A percentile compares a stretch with the other conserved stretches of the same genome.
Conservation (phyloP, 2,888 invertebrate genomes). For the Athetis lepigone region DNA sequence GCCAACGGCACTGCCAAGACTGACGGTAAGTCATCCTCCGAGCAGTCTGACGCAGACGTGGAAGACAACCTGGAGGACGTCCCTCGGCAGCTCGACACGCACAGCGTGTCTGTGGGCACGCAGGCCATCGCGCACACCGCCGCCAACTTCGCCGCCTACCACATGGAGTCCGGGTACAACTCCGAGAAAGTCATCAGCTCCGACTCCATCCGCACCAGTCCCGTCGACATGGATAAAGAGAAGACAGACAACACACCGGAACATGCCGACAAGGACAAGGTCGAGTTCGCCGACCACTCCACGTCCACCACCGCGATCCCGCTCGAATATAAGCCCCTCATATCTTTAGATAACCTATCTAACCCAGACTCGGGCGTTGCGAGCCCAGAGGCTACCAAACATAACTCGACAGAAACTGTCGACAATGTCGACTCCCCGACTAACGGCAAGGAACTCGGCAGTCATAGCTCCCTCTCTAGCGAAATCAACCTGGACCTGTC, state of each 20-base stretch:
- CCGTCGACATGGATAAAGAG: conserved; percentile 87
- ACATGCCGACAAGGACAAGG: conserved; percentile 89
- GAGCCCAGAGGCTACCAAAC: conserved; percentile 90
- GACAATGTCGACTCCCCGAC: conserved; percentile 86
- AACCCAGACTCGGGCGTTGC: conserved; percentile 90
- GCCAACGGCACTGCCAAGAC: conserved; percentile 80
- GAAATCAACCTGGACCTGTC: conserved; percentile 90
- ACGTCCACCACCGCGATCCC: conserved; percentile 79
- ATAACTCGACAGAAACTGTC: conserved; percentile 89
- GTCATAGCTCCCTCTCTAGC: conserved; percentile 88
- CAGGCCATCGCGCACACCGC: conserved; percentile 82
- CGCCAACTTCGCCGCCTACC: conserved; percentile 87
- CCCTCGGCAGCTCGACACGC: conserved; percentile 75
- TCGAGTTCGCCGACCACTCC: conserved; percentile 86
- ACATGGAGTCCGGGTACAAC: conserved; percentile 93
- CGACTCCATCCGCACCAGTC: conserved; percentile 86
- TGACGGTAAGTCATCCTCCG: conserved; percentile 91
- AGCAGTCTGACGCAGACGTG: conserved; percentile 95
- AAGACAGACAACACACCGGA: conserved; percentile 91
- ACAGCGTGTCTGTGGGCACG: conserved; percentile 74
- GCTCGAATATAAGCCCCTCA: conserved; percentile 84
- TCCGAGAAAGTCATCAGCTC: conserved; percentile 88
- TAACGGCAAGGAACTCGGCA: conserved; percentile 84
- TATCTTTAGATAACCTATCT: conserved; percentile 82
- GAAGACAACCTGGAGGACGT: conserved; percentile 94